Evolutionary conservation across 2,888 invertebrate genomes (phyloP).

Genomic region (Anodontia alba): DNA sequence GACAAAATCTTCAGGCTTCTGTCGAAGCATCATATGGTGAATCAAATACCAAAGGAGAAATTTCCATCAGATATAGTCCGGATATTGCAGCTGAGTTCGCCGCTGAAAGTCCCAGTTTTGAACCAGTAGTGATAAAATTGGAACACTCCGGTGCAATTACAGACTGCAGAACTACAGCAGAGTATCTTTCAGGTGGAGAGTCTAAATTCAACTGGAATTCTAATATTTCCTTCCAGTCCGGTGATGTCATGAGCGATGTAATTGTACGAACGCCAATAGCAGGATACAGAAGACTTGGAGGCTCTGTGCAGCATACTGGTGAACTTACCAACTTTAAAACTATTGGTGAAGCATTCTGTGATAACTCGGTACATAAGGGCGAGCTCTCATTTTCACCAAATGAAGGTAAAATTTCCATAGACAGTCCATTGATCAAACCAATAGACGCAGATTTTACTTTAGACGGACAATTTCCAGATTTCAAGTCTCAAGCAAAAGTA

Average conservation of each 20-base stretch:
- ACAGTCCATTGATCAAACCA: neutral
- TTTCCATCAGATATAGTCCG: neutral
- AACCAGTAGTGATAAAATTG: slow-evolving; percentile 22
- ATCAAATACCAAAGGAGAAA: neutral
- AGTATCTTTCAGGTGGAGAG: neutral
- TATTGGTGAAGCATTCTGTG: neutral
- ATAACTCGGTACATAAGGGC: neutral
- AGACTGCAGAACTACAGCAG: slow-evolving; percentile 37
- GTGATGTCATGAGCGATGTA: neutral
- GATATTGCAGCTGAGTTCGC: neutral
- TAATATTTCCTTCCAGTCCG: neutral
- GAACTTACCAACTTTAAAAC: slow-evolving; percentile 2
- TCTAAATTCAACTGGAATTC: neutral
- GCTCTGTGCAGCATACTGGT: slow-evolving; percentile 3
- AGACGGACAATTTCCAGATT: neutral
- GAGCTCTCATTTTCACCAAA: neutral
- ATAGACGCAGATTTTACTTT: neutral
- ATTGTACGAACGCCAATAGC: slow-evolving; percentile 11
- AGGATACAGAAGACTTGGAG: slow-evolving; percentile 11
- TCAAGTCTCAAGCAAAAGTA: slow-evolving; percentile 1
- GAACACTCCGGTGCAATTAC: slow-evolving; percentile 45
- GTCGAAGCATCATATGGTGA: slow-evolving; percentile 26
- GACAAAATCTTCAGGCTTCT: neutral
- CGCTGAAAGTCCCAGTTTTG: neutral
- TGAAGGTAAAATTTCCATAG: neutral